Conservation (phyloP, 2,888 invertebrate genomes). For the Didymodactylos carnosus region DNA sequence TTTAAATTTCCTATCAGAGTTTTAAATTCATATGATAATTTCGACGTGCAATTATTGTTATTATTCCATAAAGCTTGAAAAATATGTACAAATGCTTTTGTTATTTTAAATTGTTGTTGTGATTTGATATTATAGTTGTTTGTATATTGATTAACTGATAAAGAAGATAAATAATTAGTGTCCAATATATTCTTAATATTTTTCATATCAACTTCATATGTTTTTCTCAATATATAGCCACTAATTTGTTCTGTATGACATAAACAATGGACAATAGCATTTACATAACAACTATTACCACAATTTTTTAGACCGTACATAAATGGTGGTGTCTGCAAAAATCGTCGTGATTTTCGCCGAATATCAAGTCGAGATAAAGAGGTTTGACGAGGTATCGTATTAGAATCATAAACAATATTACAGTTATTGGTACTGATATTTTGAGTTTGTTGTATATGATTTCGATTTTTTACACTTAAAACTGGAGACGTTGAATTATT, state of each 20-base stretch:
- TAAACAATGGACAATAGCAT: background rate
- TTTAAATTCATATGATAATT: conserved; percentile 40
- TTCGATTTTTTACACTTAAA: background rate
- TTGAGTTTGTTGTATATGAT: background rate
- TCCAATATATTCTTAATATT: background rate
- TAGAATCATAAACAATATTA: too few relatives aligned
- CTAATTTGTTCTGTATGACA: background rate
- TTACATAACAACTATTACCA: background rate
- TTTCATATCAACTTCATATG: background rate
- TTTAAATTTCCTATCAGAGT: conserved; percentile 75
- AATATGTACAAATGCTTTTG: background rate
- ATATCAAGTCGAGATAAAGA: background rate
- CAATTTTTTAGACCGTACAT: background rate
- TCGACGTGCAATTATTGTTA: conserved; percentile 16
- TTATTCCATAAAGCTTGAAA: background rate
- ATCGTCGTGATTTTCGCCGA: background rate
- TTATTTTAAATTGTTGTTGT: background rate
- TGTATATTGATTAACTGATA: background rate
- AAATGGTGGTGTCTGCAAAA: background rate
- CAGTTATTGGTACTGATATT: background rate
- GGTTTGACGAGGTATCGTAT: background rate
- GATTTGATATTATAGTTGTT: too few relatives aligned
- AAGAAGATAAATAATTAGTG: too few relatives aligned
- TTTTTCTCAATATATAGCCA: background rate
- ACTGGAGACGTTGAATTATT: background rate